Evolutionary conservation across 2,797 vertebrate genomes (phyloP).

Genomic region (Sarcophilus harrisii): DNA sequence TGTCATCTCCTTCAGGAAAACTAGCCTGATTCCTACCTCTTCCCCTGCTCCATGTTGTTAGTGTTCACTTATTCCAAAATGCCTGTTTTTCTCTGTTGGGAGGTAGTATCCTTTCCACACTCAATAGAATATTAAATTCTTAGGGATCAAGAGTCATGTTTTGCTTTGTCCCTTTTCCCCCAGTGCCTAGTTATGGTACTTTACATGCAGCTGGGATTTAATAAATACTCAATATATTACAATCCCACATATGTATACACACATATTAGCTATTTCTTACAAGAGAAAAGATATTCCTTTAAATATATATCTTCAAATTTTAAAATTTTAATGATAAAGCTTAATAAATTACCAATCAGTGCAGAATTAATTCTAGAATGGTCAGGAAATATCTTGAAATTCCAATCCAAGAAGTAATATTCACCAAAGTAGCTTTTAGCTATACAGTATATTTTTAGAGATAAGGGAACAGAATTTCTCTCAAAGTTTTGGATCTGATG

Average conservation of each 20-base stretch:
- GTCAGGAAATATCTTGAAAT: background rate
- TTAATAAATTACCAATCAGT: background rate
- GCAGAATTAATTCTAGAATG: background rate
- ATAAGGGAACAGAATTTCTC: background rate
- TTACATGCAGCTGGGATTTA: background rate
- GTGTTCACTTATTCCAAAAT: background rate
- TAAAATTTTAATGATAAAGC: background rate
- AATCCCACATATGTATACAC: background rate
- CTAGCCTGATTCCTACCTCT: background rate
- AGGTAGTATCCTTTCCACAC: background rate
- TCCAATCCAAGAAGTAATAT: background rate
- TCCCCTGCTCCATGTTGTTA: background rate
- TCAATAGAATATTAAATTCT: background rate
- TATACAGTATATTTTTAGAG: background rate
- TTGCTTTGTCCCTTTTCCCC: background rate
- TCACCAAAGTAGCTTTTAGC: background rate
- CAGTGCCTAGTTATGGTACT: background rate
- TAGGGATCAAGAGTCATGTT: background rate
- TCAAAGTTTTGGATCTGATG: background rate
- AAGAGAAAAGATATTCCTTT: background rate
- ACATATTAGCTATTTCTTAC: background rate
- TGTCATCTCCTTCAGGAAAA: background rate
- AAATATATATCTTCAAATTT: background rate
- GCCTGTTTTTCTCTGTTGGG: background rate
- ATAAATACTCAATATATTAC: background rate